These are phyloP conservation scores for Drosophila baimaii DNA, from an alignment of 1,140 invertebrate species.

Conservation along the genomic window DNA sequence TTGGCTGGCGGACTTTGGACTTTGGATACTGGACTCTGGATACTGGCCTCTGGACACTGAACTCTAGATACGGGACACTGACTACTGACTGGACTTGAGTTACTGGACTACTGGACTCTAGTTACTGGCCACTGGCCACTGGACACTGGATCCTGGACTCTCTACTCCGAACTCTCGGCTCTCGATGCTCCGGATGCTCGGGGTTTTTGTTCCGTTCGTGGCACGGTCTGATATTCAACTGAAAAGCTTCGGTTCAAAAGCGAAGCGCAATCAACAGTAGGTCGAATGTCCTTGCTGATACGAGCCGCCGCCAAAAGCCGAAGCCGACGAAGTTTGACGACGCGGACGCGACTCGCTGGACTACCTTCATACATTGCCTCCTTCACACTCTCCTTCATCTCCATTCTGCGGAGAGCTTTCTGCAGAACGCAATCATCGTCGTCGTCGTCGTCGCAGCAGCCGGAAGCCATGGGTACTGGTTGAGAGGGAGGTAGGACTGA, in stretches of 20 bases:
- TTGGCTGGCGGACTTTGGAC: constrained; percentile 8
- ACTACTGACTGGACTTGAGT: not conserved
- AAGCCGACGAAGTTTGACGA: constrained; percentile 50
- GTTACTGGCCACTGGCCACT: constrained; percentile 7
- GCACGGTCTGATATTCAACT: constrained; percentile 81
- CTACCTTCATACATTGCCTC: not conserved
- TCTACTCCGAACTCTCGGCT: constrained; percentile 1
- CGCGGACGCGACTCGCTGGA: constrained; percentile 4
- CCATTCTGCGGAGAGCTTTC: constrained; percentile 40
- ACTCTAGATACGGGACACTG: not conserved
- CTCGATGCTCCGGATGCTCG: constrained; percentile 20
- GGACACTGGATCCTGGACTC: too few relatives aligned
- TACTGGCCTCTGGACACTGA: not conserved
- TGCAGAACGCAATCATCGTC: constrained; percentile 45
- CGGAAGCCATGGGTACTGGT: constrained; percentile 15
- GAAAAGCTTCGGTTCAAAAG: constrained; percentile 67
- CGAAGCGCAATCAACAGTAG: constrained; percentile 76
- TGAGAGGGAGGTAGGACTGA: not conserved
- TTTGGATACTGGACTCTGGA: not conserved
- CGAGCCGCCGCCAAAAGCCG: constrained; percentile 36
- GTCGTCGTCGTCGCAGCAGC: constrained; percentile 29
- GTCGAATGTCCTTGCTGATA: constrained; percentile 82
- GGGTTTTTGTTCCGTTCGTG: constrained; percentile 66
- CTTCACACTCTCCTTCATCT: not conserved
- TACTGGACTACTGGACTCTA: not conserved